phyloP scores from a whole-genome alignment of 1,140 invertebrate species.

The Aphaenogaster ashmeadi region DNA sequence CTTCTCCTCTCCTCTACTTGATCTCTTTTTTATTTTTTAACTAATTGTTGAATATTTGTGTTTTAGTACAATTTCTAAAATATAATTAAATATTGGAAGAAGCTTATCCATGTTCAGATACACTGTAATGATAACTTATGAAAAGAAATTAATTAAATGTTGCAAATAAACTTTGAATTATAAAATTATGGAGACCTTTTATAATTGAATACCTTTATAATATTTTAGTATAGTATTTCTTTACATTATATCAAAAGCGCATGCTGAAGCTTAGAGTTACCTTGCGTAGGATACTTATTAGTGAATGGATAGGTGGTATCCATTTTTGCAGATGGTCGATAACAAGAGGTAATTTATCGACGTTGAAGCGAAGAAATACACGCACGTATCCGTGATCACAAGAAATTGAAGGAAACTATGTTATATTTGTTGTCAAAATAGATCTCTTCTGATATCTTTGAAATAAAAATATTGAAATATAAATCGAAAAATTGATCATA shows the following conservation, averaged over 20 bases:
- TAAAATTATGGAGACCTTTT: background rate
- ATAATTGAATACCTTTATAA: background rate
- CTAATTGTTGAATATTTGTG: background rate
- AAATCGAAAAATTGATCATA: background rate
- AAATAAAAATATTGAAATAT: conserved; percentile 2
- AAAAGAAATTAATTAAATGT: background rate
- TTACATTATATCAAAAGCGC: background rate
- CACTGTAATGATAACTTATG: background rate
- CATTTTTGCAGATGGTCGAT: conserved; percentile 34
- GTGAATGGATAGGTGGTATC: conserved; percentile 11
- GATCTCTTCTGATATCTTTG: background rate
- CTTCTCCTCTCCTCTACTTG: background rate
- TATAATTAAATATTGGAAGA: background rate
- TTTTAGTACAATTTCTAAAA: conserved; percentile 7
- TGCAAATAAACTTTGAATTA: background rate
- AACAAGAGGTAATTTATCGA: conserved; percentile 34
- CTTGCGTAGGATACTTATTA: conserved; percentile 12
- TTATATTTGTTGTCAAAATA: background rate
- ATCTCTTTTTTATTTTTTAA: background rate
- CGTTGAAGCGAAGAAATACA: background rate
- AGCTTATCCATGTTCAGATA: background rate
- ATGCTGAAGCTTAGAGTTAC: background rate
- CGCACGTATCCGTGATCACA: background rate
- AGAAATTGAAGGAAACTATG: background rate
- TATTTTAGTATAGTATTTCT: background rate